Conservation (phyloP, 2,113 vertebrate genomes). For the Hypanus sabinus region DNA sequence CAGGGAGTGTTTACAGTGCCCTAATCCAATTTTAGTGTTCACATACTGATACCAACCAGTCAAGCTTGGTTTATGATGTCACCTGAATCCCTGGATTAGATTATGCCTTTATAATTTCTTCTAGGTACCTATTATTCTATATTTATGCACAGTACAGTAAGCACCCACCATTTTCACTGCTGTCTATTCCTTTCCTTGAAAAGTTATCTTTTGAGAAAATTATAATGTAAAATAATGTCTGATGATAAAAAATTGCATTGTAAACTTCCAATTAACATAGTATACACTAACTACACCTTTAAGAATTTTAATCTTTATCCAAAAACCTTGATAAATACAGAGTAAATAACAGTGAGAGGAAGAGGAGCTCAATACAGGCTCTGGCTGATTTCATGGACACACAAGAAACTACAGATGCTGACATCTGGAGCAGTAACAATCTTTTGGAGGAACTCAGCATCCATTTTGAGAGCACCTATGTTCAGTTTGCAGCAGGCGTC, state of each 20-base stretch:
- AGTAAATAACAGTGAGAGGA: not conserved
- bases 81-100: conserved; percentile 12
- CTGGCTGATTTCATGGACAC: not conserved
- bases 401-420: too few species aligned
- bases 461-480: too few species aligned
- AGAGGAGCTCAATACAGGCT: not conserved
- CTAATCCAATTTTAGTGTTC: conserved; percentile 9
- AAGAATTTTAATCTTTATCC: not conserved
- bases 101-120: conserved; percentile 14
- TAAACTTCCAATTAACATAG: not conserved
- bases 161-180: not conserved
- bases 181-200: not conserved
- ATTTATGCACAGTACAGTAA: not conserved
- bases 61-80: conserved; percentile 15
- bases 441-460: too few species aligned
- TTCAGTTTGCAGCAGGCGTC: too few species aligned
- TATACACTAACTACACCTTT: not conserved
- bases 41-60: not conserved
- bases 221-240: conserved; percentile 3
- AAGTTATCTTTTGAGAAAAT: not conserved
- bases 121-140: conserved; percentile 17
- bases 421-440: too few species aligned
- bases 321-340: not conserved
- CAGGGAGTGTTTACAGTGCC: not conserved
- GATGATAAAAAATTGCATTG: not conserved